Base-by-base conservation (phyloP, 2,797 vertebrate species). In the Trachops cirrhosus region DNA sequence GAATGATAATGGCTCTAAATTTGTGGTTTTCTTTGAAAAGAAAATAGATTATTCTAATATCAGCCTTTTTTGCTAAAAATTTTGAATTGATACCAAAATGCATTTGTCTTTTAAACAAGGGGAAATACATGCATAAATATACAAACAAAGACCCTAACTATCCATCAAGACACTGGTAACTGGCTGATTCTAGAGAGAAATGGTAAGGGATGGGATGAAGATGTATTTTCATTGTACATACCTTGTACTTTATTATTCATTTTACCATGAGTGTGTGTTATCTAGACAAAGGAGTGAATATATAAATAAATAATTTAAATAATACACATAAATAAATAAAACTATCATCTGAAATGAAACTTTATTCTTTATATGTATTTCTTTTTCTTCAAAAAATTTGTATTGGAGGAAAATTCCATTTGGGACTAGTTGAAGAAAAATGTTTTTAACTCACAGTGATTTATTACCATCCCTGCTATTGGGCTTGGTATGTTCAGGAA, bases 351-450 rank as follows among this genome's bases (percentile, higher is more conserved):
- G 15, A 91, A 54, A 50, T 22, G 73, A 77, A 29, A 22, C 19
- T 62, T 93, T 87, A 62, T 54, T 88, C 19, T 83, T 96, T 19
- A 68, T 5, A 50, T 5, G 3, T 52, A 67, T 91, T 95, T 96
- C 6, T 89, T 59, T 90, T 26, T 26, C 73, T 18, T 68, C 64
- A 57, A 89, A 14, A 59, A 41, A 2, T 39, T 57, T 57, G 7
- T 32, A 50, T 74, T 62, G 85, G 41, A 77, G 73, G 24, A 75
- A 86, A 86, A 57, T 90, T 93, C 16, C 62, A 77, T 80, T 94
- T 93, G n/a, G 62, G 39, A 94, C 86, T 93, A 83, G 90, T 94
- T 90, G 14, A 92, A 88, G 67, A 48, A 94, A 82, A 92, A 77
- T 67, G 26, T 86, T 96, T 67, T 50, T 82, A 57, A 74, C 44